A percentile compares a stretch with the other conserved stretches of the same genome.
These are phyloP conservation scores for Acanthochromis polyacanthus DNA, from an alignment of 2,113 vertebrate species.

Conservation along the genomic window DNA sequence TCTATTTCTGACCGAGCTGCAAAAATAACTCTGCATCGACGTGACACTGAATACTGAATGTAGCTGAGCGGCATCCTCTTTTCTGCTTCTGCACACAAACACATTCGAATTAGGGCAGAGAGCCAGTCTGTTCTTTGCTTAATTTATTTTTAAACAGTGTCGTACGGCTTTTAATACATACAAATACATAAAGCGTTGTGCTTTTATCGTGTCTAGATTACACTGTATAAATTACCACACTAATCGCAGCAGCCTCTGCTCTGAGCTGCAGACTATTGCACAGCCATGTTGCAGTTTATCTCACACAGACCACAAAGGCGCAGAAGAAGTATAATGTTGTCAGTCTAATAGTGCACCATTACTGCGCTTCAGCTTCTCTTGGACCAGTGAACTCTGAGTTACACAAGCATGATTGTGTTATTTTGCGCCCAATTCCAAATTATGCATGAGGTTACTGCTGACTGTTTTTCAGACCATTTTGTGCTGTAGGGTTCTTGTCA, in stretches of 20 bases:
- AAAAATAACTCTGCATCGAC: slow-evolving; percentile 64
- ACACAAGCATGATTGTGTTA: slow-evolving; percentile 23
- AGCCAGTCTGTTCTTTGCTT: slow-evolving; percentile 25
- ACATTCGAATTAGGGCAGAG: slow-evolving; percentile 38
- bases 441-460: not conserved
- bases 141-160: slow-evolving; percentile 40
- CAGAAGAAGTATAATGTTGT: slow-evolving; percentile 27
- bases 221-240: slow-evolving; percentile 40
- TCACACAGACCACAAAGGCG: slow-evolving; percentile 14
- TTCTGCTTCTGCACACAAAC: slow-evolving; percentile 35
- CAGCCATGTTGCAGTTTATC: slow-evolving; percentile 5
- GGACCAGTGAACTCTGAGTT: slow-evolving; percentile 19
- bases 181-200: slow-evolving; percentile 45
- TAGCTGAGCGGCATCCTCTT: slow-evolving; percentile 39
- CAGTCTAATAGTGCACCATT: slow-evolving; percentile 23
- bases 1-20: slow-evolving; percentile 77
- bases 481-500: not conserved
- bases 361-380: slow-evolving; percentile 32
- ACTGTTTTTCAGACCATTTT: slow-evolving; percentile 1
- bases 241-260: slow-evolving; percentile 23
- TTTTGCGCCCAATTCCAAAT: slow-evolving; percentile 11
- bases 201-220: slow-evolving; percentile 41
- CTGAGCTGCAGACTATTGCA: slow-evolving; percentile 17
- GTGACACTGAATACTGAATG: slow-evolving; percentile 43
- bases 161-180: slow-evolving; percentile 49